phyloP scores from a whole-genome alignment of 2,888 invertebrate genomes.

The Megalurothrips usitatus region DNA sequence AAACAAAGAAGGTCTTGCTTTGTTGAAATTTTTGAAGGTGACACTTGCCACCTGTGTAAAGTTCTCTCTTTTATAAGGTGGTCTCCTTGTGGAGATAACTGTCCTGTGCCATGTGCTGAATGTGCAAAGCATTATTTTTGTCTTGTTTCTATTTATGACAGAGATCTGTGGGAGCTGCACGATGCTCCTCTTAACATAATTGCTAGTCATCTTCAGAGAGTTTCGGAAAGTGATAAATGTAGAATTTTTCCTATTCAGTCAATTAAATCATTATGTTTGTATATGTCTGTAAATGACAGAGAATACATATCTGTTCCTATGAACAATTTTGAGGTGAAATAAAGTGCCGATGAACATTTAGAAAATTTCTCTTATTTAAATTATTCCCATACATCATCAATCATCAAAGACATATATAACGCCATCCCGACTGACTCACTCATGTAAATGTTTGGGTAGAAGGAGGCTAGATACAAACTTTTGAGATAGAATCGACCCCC shows the following conservation, averaged over 20 bases:
- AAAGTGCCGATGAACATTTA: not conserved
- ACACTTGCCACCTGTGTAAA: not conserved
- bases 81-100: not conserved
- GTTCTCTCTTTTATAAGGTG: not conserved
- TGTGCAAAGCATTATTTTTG: not conserved
- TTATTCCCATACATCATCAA: no score
- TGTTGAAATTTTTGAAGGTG: not conserved
- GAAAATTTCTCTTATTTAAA: no score
- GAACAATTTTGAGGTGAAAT: not conserved
- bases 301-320: not conserved
- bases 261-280: no score
- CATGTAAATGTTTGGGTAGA: no score
- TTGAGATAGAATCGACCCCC: no score
- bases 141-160: not conserved
- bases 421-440: no score
- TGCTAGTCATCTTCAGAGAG: not conserved
- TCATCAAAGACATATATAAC: no score
- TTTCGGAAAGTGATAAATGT: not conserved
- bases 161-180: not conserved
- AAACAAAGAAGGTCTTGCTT: not conserved
- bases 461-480: no score
- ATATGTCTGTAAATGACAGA: not conserved
- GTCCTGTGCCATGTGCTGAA: not conserved
- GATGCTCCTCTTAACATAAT: not conserved
- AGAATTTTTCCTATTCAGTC: not conserved